These are phyloP conservation scores for Apodemia hepburni DNA, from an alignment of 2,888 invertebrate species.

Conservation along the genomic window DNA sequence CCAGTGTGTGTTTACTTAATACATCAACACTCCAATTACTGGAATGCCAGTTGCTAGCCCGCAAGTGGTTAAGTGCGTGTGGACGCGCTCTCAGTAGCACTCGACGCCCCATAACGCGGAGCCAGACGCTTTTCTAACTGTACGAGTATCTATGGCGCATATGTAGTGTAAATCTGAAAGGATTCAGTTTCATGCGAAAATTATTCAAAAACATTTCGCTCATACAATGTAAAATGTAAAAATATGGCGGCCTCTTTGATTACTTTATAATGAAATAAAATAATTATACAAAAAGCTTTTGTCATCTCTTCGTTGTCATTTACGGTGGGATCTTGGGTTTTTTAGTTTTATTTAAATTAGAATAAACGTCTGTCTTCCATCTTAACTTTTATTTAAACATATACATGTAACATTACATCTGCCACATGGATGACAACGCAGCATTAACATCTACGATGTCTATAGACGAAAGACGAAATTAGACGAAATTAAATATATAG, in stretches of 20 bases:
- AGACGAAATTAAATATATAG: too few relatives aligned
- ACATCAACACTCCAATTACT: neutral
- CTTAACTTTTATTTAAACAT: too few relatives aligned
- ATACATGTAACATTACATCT: too few relatives aligned
- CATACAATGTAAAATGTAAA: slow-evolving; percentile 17
- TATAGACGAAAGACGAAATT: too few relatives aligned
- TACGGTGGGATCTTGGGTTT: too few relatives aligned
- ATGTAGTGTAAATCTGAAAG: slow-evolving; percentile 45
- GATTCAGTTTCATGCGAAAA: slow-evolving; percentile 42
- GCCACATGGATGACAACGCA: too few relatives aligned
- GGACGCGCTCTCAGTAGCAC: slow-evolving; percentile 46
- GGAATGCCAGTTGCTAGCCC: slow-evolving; percentile 6
- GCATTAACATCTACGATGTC: too few relatives aligned
- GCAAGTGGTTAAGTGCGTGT: slow-evolving; percentile 27
- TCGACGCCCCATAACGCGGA: slow-evolving; percentile 49
- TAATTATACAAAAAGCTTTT: too few relatives aligned
- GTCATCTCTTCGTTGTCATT: too few relatives aligned
- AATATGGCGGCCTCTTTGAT: slow-evolving; percentile 11
- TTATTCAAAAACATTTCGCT: slow-evolving; percentile 26
- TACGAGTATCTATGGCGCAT: slow-evolving; percentile 27
- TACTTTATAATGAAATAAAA: neutral
- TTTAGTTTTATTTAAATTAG: too few relatives aligned
- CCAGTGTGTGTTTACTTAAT: neutral
- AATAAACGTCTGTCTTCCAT: too few relatives aligned
- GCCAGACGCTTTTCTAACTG: slow-evolving; percentile 46